Percentiles rank a stretch among this genome's conserved stretches.
Evolutionary conservation across 2,888 invertebrate genomes (phyloP).

Genomic region (Steinernema hermaphroditum): DNA sequence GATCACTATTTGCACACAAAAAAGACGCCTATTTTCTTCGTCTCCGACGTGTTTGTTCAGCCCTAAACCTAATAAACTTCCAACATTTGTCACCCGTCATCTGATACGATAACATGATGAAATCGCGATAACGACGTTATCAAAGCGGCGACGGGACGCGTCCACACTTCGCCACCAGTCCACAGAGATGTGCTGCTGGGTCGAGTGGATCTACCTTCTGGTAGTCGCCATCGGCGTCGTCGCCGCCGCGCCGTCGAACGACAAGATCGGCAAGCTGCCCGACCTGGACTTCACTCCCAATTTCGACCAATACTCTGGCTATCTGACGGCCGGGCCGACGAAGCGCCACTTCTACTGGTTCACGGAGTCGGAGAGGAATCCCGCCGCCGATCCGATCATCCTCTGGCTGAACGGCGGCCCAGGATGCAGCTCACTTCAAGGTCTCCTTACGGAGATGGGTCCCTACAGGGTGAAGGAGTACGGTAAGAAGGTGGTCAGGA

Average conservation of each 20-base stretch:
- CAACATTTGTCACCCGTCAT: neutral
- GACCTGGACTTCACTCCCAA: conserved; percentile 36
- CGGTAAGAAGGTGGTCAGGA: conserved; percentile 54
- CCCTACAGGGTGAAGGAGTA: conserved; percentile 64
- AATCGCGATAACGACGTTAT: conserved; percentile 12
- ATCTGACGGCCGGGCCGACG: conserved; percentile 66
- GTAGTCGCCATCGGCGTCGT: conserved; percentile 16
- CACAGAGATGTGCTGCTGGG: conserved; percentile 26
- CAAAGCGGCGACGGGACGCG: neutral
- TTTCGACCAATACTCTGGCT: conserved; percentile 69
- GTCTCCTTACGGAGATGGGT: conserved; percentile 57
- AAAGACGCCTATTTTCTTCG: too few species aligned
- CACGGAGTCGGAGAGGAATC: conserved; percentile 62
- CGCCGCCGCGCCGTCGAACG: conserved; percentile 31
- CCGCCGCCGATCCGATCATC: conserved; percentile 67
- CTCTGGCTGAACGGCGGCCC: conserved; percentile 50
- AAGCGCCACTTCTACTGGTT: conserved; percentile 68
- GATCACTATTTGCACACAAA: too few species aligned
- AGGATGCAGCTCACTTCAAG: conserved; percentile 56
- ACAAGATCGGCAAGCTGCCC: conserved; percentile 35
- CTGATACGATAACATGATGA: conserved; percentile 25
- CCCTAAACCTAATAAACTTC: conserved; percentile 16
- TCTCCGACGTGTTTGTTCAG: too few species aligned
- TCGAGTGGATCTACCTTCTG: conserved; percentile 36
- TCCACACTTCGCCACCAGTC: too few species aligned